A percentile compares a stretch with the other conserved stretches of the same genome.
These are phyloP conservation scores for Coryphaenoides rupestris DNA, from an alignment of 2,113 vertebrate genomes.

Conservation along the genomic window DNA sequence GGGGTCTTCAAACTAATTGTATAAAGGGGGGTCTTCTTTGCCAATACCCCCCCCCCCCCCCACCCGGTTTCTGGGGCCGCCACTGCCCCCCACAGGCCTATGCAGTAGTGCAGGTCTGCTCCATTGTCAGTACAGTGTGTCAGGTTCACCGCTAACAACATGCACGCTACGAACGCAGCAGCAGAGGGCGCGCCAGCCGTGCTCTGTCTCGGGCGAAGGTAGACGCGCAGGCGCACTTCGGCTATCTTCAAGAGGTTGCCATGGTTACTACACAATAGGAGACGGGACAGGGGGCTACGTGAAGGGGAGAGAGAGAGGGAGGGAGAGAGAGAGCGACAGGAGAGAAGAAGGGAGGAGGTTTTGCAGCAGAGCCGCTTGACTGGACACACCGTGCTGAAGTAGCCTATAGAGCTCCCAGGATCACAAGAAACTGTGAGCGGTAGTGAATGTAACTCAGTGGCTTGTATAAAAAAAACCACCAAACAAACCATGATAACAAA, in stretches of 20 bases:
- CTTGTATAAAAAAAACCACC: too few species aligned
- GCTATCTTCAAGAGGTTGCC: constrained; percentile 64
- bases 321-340: constrained; percentile 46
- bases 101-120: too few species aligned
- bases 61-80: too few species aligned
- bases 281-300: constrained; percentile 75
- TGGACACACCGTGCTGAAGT: constrained; percentile 59
- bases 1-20: too few species aligned
- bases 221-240: constrained; percentile 58
- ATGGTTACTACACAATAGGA: constrained; percentile 81
- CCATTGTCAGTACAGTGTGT: too few species aligned
- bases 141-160: not conserved
- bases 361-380: constrained; percentile 71
- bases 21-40: too few species aligned
- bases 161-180: constrained; percentile 20
- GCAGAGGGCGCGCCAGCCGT: constrained; percentile 64
- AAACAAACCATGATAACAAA: too few species aligned
- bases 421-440: not conserved
- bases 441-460: too few species aligned
- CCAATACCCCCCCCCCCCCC: too few species aligned
- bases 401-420: not conserved
- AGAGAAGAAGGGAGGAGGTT: constrained; percentile 49
- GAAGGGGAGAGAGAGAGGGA: constrained; percentile 56
- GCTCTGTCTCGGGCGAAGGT: constrained; percentile 38
- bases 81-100: too few species aligned